Evolutionary conservation across 2,113 vertebrate genomes (phyloP).

Genomic region (Aptenodytes forsteri): DNA sequence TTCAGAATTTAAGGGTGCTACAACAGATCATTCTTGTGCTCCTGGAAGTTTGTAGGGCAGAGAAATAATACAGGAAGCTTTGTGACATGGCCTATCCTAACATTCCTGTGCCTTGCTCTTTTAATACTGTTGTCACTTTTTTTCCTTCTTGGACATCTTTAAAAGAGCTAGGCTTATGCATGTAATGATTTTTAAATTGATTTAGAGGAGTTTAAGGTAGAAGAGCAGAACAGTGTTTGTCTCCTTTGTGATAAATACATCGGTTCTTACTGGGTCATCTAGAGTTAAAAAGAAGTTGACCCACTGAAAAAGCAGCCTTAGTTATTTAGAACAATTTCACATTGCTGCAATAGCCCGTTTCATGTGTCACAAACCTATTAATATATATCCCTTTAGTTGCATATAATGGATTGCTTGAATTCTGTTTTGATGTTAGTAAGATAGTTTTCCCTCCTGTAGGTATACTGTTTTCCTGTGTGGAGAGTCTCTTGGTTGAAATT

Average conservation of each 20-base stretch:
- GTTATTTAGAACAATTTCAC: background rate
- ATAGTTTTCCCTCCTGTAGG: background rate
- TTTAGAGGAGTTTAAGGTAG: background rate
- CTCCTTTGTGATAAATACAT: background rate
- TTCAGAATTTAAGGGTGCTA: background rate
- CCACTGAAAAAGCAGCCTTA: background rate
- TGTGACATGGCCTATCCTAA: background rate
- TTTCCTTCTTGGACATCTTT: background rate
- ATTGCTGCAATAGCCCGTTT: background rate
- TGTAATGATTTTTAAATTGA: background rate
- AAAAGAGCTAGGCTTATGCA: background rate
- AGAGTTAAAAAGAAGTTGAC: background rate
- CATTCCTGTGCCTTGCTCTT: background rate
- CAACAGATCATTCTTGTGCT: background rate
- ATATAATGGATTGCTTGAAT: background rate
- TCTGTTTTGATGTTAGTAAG: background rate
- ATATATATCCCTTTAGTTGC: background rate
- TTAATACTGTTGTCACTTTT: background rate
- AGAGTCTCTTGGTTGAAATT: background rate
- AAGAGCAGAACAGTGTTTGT: background rate
- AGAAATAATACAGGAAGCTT: background rate
- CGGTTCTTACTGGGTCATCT: background rate
- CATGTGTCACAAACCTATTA: background rate
- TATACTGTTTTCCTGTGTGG: background rate
- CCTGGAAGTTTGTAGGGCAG: background rate